These are phyloP conservation scores for Neolamprologus falcicula DNA, from an alignment of 2,113 vertebrate species.

Conservation along the genomic window DNA sequence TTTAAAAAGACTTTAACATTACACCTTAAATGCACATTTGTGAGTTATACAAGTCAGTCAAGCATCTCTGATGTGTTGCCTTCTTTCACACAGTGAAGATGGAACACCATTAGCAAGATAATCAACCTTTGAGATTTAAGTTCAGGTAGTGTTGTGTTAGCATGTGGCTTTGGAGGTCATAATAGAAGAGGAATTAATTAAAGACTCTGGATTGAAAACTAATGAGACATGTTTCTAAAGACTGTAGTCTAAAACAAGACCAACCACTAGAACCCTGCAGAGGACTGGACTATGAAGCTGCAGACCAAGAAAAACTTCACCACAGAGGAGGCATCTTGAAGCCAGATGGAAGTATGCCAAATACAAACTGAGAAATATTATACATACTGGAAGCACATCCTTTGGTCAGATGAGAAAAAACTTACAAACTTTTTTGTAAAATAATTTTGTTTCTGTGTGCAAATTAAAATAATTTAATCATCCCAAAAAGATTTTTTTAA, in stretches of 20 bases:
- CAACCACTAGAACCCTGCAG: background rate
- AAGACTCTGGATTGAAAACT: background rate
- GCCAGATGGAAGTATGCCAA: background rate
- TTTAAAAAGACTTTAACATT: background rate
- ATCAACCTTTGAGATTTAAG: background rate
- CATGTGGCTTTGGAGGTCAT: background rate
- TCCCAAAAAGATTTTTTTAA: fast-evolving
- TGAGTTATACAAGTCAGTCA: background rate
- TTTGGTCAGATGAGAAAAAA: background rate
- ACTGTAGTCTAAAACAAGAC: background rate
- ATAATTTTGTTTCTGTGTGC: background rate
- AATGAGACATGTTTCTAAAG: background rate
- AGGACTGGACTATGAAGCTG: background rate
- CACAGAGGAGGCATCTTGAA: background rate
- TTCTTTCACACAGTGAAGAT: background rate
- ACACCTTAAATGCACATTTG: background rate
- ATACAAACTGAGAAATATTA: background rate
- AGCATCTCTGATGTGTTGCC: background rate
- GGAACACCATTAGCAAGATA: background rate
- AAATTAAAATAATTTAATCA: background rate
- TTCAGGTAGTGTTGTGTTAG: background rate
- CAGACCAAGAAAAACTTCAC: background rate
- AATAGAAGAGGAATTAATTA: background rate
- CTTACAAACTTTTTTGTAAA: background rate
- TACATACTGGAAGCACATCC: background rate